Evolutionary conservation across 2,113 vertebrate genomes (phyloP).

Genomic region (Takifugu flavidus): DNA sequence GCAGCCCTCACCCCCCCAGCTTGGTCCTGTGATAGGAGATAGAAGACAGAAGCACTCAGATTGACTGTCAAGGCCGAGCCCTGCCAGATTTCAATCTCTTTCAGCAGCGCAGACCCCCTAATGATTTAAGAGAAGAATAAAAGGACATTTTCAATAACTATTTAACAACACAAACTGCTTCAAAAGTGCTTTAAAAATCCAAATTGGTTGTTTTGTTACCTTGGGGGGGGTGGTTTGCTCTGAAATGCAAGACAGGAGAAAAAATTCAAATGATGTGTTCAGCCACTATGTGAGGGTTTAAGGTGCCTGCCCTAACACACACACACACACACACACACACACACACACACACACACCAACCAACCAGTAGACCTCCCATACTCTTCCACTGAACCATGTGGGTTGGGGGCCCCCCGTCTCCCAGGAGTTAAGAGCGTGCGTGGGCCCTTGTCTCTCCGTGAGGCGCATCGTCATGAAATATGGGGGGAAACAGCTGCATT

Average conservation of each 20-base stretch:
- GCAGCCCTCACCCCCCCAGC: conserved; percentile 7
- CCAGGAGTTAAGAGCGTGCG: conserved; percentile 43
- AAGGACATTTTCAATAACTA: not conserved
- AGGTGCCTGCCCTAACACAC: not conserved
- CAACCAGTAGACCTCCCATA: conserved; percentile 32
- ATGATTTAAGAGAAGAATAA: not conserved
- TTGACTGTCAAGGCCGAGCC: conserved; percentile 23
- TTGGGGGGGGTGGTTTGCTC: no score
- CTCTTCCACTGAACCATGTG: conserved; percentile 18
- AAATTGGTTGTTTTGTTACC: no score
- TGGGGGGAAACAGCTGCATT: conserved; percentile 79
- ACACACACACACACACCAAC: not conserved
- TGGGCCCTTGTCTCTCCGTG: conserved; percentile 25
- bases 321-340: not conserved
- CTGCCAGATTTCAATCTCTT: conserved; percentile 9
- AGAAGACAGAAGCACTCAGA: conserved; percentile 23
- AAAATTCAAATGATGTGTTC: not conserved
- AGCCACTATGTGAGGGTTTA: not conserved
- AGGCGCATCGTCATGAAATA: conserved; percentile 31
- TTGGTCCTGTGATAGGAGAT: conserved; percentile 2
- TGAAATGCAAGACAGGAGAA: not conserved
- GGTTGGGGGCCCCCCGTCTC: conserved; percentile 9
- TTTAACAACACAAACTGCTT: no score
- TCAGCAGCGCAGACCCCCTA: not conserved
- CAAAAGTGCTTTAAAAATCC: no score